phyloP scores from a whole-genome alignment of 2,888 invertebrate species.

The Megalurothrips usitatus region DNA sequence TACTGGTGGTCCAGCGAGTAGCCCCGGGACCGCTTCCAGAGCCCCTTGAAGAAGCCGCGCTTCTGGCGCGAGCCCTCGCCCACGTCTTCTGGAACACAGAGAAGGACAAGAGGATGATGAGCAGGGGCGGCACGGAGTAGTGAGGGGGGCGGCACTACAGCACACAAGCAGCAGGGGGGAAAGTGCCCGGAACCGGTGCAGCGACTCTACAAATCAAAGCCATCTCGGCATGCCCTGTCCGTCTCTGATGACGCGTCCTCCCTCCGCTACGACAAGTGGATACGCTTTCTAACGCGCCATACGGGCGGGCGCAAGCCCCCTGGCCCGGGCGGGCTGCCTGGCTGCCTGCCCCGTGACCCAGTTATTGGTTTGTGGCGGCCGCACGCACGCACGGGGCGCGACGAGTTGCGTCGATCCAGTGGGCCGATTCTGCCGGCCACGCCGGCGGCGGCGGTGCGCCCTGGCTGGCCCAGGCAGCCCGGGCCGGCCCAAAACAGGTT shows the following conservation, averaged over 20 bases:
- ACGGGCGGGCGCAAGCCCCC: too few species aligned
- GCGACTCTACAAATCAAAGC: too few species aligned
- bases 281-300: neutral
- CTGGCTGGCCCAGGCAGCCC: neutral
- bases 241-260: neutral
- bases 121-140: too few species aligned
- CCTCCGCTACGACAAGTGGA: neutral
- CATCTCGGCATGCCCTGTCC: neutral
- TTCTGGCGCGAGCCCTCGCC: constrained; percentile 59
- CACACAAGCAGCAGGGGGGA: neutral
- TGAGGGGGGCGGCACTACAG: too few species aligned
- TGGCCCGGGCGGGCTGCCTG: neutral
- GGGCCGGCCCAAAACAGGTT: neutral
- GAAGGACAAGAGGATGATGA: neutral
- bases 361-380: neutral
- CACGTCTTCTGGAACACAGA: constrained; percentile 43
- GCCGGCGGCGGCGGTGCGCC: neutral
- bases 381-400: neutral
- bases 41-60: constrained; percentile 82
- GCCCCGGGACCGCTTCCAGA: constrained; percentile 84
- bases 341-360: neutral
- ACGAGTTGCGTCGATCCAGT: too few species aligned
- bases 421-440: too few species aligned
- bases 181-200: too few species aligned
- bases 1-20: constrained; percentile 83